Percentiles rank a stretch among this genome's conserved stretches.
These are phyloP conservation scores for Microchrysa polita DNA, from an alignment of 2,888 invertebrate species.

Conservation along the genomic window DNA sequence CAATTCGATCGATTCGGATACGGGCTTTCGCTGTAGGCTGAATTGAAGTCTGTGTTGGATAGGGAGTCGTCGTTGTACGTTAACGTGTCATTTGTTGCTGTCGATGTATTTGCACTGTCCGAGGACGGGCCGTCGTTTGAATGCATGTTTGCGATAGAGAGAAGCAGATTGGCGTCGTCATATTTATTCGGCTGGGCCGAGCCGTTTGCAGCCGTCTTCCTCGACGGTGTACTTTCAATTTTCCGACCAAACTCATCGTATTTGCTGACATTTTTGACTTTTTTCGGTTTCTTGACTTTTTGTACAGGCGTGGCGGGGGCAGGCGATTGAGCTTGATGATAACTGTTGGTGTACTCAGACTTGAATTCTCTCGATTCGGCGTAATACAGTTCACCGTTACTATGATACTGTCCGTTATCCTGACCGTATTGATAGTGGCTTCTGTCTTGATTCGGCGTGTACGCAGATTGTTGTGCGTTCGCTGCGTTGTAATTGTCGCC, in stretches of 20 bases:
- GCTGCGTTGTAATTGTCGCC: conserved; percentile 7
- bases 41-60: conserved; percentile 51
- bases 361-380: not conserved
- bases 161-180: conserved; percentile 54
- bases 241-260: conserved; percentile 53
- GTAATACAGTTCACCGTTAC: conserved; percentile 16
- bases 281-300: conserved; percentile 55
- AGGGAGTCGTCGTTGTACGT: conserved; percentile 48
- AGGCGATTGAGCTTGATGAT: conserved; percentile 19
- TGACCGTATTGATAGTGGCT: not conserved
- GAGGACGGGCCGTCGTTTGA: conserved; percentile 45
- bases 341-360: not conserved
- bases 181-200: conserved; percentile 54
- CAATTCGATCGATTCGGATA: conserved; percentile 46
- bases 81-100: conserved; percentile 36
- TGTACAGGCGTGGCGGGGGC: conserved; percentile 47
- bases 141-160: conserved; percentile 53
- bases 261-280: conserved; percentile 52
- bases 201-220: not conserved
- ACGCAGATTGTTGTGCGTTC: conserved; percentile 12
- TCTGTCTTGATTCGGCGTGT: conserved; percentile 7
- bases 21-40: conserved; percentile 47
- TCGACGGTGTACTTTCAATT: conserved; percentile 50
- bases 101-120: conserved; percentile 12
- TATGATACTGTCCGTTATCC: conserved; percentile 6